phyloP scores from a whole-genome alignment of 2,797 vertebrate species.

The Parambassis ranga region DNA sequence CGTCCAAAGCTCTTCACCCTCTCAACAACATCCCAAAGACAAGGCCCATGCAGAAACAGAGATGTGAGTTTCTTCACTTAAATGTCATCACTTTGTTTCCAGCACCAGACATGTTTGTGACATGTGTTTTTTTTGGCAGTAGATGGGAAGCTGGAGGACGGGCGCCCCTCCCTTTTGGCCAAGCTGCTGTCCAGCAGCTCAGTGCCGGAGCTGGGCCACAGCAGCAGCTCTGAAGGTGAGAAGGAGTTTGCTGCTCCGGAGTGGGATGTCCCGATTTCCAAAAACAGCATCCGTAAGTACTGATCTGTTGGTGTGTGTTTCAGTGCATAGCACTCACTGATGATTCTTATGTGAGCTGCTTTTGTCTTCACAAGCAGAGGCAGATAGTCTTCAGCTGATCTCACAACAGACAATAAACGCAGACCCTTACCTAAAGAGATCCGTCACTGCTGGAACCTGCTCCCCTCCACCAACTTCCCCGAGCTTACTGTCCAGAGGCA shows the following conservation, averaged over 20 bases:
- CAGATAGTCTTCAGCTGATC: slow-evolving; percentile 94
- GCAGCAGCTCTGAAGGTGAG: slow-evolving; percentile 97
- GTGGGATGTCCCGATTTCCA: slow-evolving; percentile 92
- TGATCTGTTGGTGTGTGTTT: background rate
- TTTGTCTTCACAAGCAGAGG: slow-evolving; percentile 71
- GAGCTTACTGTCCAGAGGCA: slow-evolving; percentile 77
- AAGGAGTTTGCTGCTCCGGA: slow-evolving; percentile 94
- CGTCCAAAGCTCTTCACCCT: slow-evolving; percentile 84
- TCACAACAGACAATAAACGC: slow-evolving; percentile 95
- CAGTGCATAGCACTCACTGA: background rate
- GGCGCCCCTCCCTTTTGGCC: slow-evolving; percentile 81
- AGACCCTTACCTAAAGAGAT: slow-evolving; percentile 92
- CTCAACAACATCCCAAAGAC: slow-evolving; percentile 82
- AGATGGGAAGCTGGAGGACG: slow-evolving; percentile 84
- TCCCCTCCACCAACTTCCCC: slow-evolving; percentile 87
- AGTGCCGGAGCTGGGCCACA: slow-evolving; percentile 88
- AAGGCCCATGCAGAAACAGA: slow-evolving; percentile 85
- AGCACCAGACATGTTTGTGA: background rate
- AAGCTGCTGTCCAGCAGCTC: slow-evolving; percentile 86
- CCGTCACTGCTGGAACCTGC: slow-evolving; percentile 83
- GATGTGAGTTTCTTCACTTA: slow-evolving; percentile 76
- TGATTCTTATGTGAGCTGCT: background rate
- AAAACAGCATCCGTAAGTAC: slow-evolving; percentile 86
- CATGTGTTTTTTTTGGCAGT: slow-evolving; percentile 44
- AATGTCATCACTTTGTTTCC: too few relatives aligned